These are phyloP conservation scores for Uloborus diversus DNA, from an alignment of 1,140 invertebrate genomes.

Conservation along the genomic window DNA sequence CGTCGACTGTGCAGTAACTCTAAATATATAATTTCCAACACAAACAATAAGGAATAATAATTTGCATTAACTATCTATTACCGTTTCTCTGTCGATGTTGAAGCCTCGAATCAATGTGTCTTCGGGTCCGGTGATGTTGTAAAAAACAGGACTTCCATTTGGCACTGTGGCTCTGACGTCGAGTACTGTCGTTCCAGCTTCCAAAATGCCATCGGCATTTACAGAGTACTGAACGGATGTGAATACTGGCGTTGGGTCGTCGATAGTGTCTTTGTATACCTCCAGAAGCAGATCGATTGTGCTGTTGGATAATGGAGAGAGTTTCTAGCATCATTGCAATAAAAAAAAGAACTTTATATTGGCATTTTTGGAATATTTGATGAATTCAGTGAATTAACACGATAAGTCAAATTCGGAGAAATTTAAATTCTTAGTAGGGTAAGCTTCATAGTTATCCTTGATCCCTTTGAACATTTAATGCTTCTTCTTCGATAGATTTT, in stretches of 20 bases:
- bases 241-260: slow-evolving; percentile 60
- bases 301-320: too few relatives aligned
- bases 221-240: slow-evolving; percentile 59
- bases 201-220: slow-evolving; percentile 57
- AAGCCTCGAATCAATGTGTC: slow-evolving; percentile 56
- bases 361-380: too few relatives aligned
- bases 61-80: too few relatives aligned
- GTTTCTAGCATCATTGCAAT: neutral
- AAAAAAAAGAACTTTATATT: neutral
- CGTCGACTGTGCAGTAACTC: too few relatives aligned
- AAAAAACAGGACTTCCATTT: slow-evolving; percentile 59
- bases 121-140: slow-evolving; percentile 59
- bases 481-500: too few relatives aligned
- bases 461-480: too few relatives aligned
- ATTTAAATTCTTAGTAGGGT: too few relatives aligned
- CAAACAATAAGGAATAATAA: too few relatives aligned
- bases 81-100: slow-evolving; percentile 60
- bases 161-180: slow-evolving; percentile 59
- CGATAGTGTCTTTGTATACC: slow-evolving; percentile 60
- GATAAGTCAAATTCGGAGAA: too few relatives aligned
- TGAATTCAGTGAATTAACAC: too few relatives aligned
- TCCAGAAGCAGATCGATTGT: slow-evolving; percentile 58
- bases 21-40: too few relatives aligned
- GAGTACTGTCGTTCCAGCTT: slow-evolving; percentile 59
- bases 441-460: too few relatives aligned